These are phyloP conservation scores for Perca fluviatilis DNA, from an alignment of 2,113 vertebrate genomes.

Conservation along the genomic window DNA sequence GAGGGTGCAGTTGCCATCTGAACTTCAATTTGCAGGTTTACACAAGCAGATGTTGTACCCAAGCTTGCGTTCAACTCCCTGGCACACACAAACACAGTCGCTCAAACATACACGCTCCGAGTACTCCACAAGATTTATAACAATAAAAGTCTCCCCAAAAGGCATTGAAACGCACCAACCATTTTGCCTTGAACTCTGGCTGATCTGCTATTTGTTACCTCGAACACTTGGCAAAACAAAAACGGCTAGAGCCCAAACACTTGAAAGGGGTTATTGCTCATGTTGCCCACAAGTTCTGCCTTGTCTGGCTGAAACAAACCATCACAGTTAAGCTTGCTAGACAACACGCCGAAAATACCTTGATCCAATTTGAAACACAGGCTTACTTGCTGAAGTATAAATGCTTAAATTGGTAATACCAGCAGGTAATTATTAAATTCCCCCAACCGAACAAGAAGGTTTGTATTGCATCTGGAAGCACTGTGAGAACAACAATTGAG, in stretches of 20 bases:
- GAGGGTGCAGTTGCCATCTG: constrained; percentile 38
- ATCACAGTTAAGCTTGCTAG: constrained; percentile 44
- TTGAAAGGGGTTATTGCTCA: constrained; percentile 72
- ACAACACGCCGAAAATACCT: constrained; percentile 62
- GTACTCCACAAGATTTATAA: constrained; percentile 65
- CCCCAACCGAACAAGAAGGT: constrained; percentile 29
- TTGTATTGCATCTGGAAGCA: constrained; percentile 60
- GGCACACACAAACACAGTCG: constrained; percentile 22
- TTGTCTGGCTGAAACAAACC: constrained; percentile 55
- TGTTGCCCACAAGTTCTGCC: constrained; percentile 65
- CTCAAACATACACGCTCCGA: constrained; percentile 27
- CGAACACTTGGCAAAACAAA: constrained; percentile 73
- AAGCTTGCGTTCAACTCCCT: constrained; percentile 12
- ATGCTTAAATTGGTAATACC: constrained; percentile 71
- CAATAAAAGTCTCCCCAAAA: constrained; percentile 69
- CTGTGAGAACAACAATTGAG: constrained; percentile 70
- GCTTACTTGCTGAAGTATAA: constrained; percentile 67
- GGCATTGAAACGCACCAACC: constrained; percentile 57
- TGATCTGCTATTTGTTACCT: constrained; percentile 80
- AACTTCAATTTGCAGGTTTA: constrained; percentile 43
- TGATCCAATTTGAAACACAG: constrained; percentile 76
- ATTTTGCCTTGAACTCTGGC: constrained; percentile 75
- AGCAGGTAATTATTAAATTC: constrained; percentile 74
- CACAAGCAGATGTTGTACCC: constrained; percentile 43
- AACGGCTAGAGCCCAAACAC: constrained; percentile 67